Conservation (phyloP, 2,797 vertebrate species). For the Odontamblyopus rebecca region DNA sequence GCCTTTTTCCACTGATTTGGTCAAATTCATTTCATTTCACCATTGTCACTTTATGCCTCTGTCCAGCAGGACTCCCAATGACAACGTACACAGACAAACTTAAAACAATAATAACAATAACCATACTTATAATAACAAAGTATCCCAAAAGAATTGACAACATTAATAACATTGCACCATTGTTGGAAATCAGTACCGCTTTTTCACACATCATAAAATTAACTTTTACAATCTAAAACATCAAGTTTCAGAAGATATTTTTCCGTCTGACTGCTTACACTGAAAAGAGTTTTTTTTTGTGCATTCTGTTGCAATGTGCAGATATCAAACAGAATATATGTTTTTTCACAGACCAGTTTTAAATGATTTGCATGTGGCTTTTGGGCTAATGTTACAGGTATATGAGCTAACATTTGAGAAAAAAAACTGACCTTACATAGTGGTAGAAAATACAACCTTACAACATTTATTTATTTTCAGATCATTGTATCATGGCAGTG, state of each 20-base stretch:
- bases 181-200: slow-evolving; percentile 65
- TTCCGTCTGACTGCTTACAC: slow-evolving; percentile 62
- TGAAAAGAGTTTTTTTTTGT: slow-evolving; percentile 26
- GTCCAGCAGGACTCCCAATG: slow-evolving; percentile 84
- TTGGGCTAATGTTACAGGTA: neutral
- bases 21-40: slow-evolving; percentile 53
- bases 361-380: neutral
- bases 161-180: slow-evolving; percentile 69
- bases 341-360: slow-evolving; percentile 6
- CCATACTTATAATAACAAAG: slow-evolving; percentile 78
- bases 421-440: slow-evolving; percentile 22
- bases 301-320: slow-evolving; percentile 1
- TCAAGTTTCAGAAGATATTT: slow-evolving; percentile 26
- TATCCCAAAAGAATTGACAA: slow-evolving; percentile 42
- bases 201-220: slow-evolving; percentile 41
- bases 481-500: slow-evolving; percentile 9
- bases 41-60: slow-evolving; percentile 78
- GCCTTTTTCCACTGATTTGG: slow-evolving; percentile 34
- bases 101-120: slow-evolving; percentile 83
- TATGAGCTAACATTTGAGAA: neutral
- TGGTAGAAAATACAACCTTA: slow-evolving; percentile 32
- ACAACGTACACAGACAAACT: slow-evolving; percentile 64
- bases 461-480: slow-evolving; percentile 3
- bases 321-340: neutral
- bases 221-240: slow-evolving; percentile 47